phyloP scores from a whole-genome alignment of 2,888 invertebrate species.

The Icerya purchasi region DNA sequence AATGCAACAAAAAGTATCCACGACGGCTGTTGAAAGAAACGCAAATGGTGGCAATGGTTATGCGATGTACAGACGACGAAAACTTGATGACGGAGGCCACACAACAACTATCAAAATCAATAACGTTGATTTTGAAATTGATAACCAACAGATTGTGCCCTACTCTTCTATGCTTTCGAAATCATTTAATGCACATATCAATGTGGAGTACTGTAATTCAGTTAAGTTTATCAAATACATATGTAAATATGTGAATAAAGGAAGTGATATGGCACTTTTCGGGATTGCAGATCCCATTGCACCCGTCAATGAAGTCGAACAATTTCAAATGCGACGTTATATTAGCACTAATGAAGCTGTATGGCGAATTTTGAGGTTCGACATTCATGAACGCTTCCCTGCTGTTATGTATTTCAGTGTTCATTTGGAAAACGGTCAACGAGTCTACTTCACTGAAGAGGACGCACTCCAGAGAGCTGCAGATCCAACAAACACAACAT shows the following conservation, averaged over 20 bases:
- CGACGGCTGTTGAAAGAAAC: conserved; percentile 19
- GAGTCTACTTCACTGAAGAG: conserved; percentile 1
- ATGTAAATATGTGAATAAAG: conserved; percentile 22
- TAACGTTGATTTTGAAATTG: conserved; percentile 16
- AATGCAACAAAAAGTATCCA: conserved; percentile 18
- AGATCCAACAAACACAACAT: conserved; percentile 6
- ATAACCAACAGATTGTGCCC: conserved; percentile 18
- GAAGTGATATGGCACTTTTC: conserved; percentile 2
- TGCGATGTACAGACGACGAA: conserved; percentile 20
- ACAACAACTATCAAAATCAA: conserved; percentile 17
- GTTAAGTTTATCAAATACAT: conserved; percentile 25
- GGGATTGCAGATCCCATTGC: neutral
- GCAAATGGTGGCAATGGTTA: conserved; percentile 22
- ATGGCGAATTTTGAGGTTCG: neutral
- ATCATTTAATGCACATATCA: conserved; percentile 21
- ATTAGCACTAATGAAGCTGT: neutral
- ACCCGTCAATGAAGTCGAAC: neutral
- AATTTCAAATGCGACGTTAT: neutral
- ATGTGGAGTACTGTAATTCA: conserved; percentile 23
- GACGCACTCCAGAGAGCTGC: neutral
- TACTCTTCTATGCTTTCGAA: conserved; percentile 16
- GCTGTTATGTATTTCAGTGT: conserved; percentile 11
- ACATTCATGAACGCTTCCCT: conserved; percentile 2
- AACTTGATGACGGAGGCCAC: conserved; percentile 20
- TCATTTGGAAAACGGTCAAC: conserved; percentile 9